Evolutionary conservation across 1,140 invertebrate species (phyloP).

Genomic region (Aphelinus certus): DNA sequence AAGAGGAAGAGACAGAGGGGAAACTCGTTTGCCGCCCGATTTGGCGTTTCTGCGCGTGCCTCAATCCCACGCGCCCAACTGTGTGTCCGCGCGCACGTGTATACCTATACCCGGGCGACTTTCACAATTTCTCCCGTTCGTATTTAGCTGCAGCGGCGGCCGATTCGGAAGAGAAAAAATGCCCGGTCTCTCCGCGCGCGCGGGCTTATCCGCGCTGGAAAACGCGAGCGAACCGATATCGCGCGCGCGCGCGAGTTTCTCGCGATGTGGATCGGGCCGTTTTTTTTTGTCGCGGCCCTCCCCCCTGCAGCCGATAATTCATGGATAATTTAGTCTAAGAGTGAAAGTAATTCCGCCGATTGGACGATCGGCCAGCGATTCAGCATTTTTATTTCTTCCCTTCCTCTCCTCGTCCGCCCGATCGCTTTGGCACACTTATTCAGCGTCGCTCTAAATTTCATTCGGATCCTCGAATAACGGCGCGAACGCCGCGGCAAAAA

Average conservation of each 20-base stretch:
- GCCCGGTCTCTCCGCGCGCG: not conserved
- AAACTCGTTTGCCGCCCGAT: conserved; percentile 24
- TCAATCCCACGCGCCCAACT: too few relatives aligned
- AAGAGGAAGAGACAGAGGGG: not conserved
- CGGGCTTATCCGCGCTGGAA: not conserved
- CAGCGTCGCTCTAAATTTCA: too few relatives aligned
- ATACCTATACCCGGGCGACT: not conserved
- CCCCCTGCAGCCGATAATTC: conserved; percentile 1
- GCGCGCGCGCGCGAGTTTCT: conserved; percentile 22
- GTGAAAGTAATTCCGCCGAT: conserved; percentile 33
- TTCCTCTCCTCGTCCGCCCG: too few relatives aligned
- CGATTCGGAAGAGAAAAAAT: conserved; percentile 14
- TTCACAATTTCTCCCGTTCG: conserved; percentile 38
- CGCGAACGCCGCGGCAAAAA: too few relatives aligned
- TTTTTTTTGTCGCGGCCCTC: not conserved
- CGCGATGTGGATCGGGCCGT: not conserved
- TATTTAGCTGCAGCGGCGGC: not conserved
- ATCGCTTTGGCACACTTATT: too few relatives aligned
- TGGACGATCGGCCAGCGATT: too few relatives aligned
- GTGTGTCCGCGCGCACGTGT: conserved; percentile 2
- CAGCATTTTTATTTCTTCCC: too few relatives aligned
- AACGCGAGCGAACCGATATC: conserved; percentile 10
- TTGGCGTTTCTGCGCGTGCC: not conserved
- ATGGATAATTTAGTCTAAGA: conserved; percentile 18
- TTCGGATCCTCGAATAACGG: too few relatives aligned